Evolutionary conservation across 2,888 invertebrate genomes (phyloP), one percentile per base, ranked within the genome.

Genomic region (Xanthorhoe spadicearia): DNA sequence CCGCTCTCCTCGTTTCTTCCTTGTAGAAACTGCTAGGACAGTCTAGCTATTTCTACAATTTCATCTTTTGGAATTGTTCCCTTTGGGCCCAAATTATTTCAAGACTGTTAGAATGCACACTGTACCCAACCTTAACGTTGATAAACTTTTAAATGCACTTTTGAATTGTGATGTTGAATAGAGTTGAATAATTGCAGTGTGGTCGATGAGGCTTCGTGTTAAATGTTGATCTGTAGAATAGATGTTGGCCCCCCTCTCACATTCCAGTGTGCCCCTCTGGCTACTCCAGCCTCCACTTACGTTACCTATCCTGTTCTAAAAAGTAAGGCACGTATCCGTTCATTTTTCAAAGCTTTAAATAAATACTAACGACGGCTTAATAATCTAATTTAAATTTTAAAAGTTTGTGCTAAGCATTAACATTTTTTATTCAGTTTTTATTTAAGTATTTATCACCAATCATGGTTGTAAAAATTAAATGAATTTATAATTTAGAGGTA

Each of bases 391-490:
- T 23, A n/a, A n/a, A n/a, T 51, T 9, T 50, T 10, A 23, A n/a
- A 51, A 51, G 7, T 51, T 19, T 51, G 51, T 51, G 51, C n/a
- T 51, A 23, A 23, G 23, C 23, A 13, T 51, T 51, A n/a, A 23
- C 10, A 23, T 51, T 51, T 51, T 32, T n/a, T 51, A 23, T n/a
- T 51, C 13, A 51, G 6, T 51, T 23, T 51, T 51, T 51, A 51
- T 51, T 51, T 50, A 50, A n/a, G n/a, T n/a, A n/a, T n/a, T 19
- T 23, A 23, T 9, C 23, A 51, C 51, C 51, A 23, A 19, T 51
- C 23, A 51, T 51, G 51, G 51, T 51, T 51, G 51, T 51, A 51
- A 51, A 51, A 51, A 19, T 17, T 32, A 32, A 23, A 51, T 51
- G 13, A 51, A 51, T 51, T 51, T 51, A 23, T 51, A 51, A 51